Base-by-base conservation (phyloP, 1,140 invertebrate genomes). In the Eriosoma lanigerum region DNA sequence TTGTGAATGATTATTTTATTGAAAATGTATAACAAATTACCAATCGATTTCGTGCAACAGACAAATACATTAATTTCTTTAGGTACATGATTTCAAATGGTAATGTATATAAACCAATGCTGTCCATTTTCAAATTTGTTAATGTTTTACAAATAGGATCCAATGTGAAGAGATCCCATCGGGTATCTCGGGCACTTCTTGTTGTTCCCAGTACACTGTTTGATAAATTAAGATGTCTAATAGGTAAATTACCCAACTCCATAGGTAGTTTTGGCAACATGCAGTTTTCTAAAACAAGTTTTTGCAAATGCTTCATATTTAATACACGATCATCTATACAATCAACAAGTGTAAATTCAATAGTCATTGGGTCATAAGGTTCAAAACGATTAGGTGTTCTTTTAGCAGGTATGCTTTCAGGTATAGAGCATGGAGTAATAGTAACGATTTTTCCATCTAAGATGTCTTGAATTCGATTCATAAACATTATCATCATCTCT, bases 21-120 rank as follows among this genome's bases (percentile, higher is more conserved):
- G n/a, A 1, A 17, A 4, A 9, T 64, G 10, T 0, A 26, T 10
- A 15, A 32, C 32, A 44, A 21, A 66, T 78, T 29, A 78, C 75
- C 24, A 78, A n/a, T n/a, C 29, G n/a, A 62, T 78, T 78, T 3
- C n/a, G 26, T 5, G 56, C 24, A 1, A 78, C 29, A 12, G 38
- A 62, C 17, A 78, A 48, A 29, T 0, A 13, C 19, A n/a, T 13
- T 13, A 78, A 15, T 1, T 48, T 48, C 29, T 48, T 78, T n/a
- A 78, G 8, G 24, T 24, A 48, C 9, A 48, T n/a, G 32, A 78
- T 46, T 46, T 78, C 75, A 62, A 15, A 78, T 8, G 75, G 75
- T 13, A 78, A 8, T 12, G 10, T 62, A 0, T 17, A 29, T 3
- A 78, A 78, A 0, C 26, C 26, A 0, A 46, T 44, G 0, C 13